Base-by-base conservation (phyloP, 1,140 invertebrate genomes). In the Drosophila athabasca region DNA sequence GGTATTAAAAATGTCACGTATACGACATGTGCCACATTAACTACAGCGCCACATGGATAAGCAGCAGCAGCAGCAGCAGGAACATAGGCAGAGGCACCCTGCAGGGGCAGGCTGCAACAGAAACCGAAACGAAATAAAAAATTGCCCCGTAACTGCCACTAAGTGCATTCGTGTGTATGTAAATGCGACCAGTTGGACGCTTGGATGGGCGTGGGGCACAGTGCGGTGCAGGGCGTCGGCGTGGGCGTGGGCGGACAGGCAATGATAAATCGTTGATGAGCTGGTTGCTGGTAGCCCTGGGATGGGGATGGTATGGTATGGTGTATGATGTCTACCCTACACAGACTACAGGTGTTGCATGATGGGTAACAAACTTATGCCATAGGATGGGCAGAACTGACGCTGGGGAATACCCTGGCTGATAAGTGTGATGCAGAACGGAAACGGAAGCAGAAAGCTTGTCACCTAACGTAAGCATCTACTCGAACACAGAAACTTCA, bases 1-100 rank as follows among this genome's bases (percentile, higher is more conserved):
- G 82, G 82, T 85, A 82, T 87, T 87, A 87, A 87, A 87, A 87
- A 88, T 87, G 82, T 87, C 82, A 87, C 82, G 82, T 87, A 82
- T 82, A 88, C 82, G 82, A 87, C 82, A 88, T 87, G 82, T 87
- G 83, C 50, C 82, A 87, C 83, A 87, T 88, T 85, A 87, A 87
- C 81, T 85, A 85, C 81, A 43, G 46, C 62, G 68, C 65, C 77
- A 78, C 81, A 85, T 87, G 77, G 73, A 87, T 87, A 76, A 85
- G 62, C 65, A 71, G 52, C 48, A 45, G 48, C 45, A 54, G 43
- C 8, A 39, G 39, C 31, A 59, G 48, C 39, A 58, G 15, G 43
- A 19, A 19, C 17, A n/a, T n/a, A n/a, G n/a, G 24, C 24, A 26
- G 24, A 24, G 22, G 22, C 22, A 24, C 0, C 17, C 17, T 6